Evolutionary conservation across 1,140 invertebrate genomes (phyloP), one percentile per base, ranked within the genome.

Genomic region (Matsumurasca onukii): DNA sequence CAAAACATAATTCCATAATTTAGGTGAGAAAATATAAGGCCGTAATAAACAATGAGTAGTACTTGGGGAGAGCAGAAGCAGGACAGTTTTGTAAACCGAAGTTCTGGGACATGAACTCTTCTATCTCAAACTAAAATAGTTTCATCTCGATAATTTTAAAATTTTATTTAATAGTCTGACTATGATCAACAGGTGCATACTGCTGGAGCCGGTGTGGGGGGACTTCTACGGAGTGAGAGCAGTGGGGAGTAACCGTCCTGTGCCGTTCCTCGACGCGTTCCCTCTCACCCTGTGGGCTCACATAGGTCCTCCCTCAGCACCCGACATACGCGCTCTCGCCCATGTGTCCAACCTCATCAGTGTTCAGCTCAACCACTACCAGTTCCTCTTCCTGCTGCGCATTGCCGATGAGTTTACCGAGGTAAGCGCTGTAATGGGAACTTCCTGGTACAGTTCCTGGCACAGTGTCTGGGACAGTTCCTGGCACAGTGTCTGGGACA

Each of bases 311-410:
- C 72, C 77, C 66, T 74, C 73, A 34, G 77, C 74, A 51, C 85
- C 86, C 17, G 85, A 89, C 79, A 83, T 89, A 74, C 86, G 89
- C 76, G 86, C 86, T 0, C 84, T 92, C 25, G 88, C 86, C 0
- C 85, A 92, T 66, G 86, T 93, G 63, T 88, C 88, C 15, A 92
- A 91, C 77, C 80, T 94, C 73, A 87, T 92, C 48, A 93, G 90
- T 71, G 78, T 94, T 1, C 94, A 97, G 78, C 82, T 96, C 34
- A 97, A 95, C 82, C 95, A 98, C 80, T 95, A 93, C 79, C 95
- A 98, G 81, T 91, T 91, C 79, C 82, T 98, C 59, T 97, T 98
- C 79, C 78, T 98, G 27, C 79, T 97, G 75, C 82, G 95, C 55
- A 81, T 96, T 55, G 82, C 89, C 25, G 95, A 98, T 80, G 86